Evolutionary conservation across 23 tunicate genomes (phyloP), one percentile per base, ranked within the genome.

Genomic region (Diplosoma virens): DNA sequence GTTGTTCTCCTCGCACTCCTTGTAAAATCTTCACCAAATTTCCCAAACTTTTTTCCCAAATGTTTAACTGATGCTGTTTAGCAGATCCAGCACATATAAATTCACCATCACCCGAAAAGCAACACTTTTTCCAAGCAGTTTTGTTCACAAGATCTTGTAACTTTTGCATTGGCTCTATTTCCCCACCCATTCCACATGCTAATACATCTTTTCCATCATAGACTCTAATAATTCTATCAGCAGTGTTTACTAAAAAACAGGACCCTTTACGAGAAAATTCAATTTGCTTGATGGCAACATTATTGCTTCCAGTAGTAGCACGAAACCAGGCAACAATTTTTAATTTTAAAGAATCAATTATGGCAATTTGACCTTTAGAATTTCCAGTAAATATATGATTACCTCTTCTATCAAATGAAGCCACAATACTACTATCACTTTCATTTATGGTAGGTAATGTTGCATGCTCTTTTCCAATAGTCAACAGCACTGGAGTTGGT

Each of bases 41-140:
- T 21, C 94, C 98, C 27, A 77, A 32, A 60, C 80, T 82, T 73
- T 93, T 93, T 78, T 93, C 98, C 98, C 98, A 93, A 28, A 93
- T 82, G 37, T 83, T 82, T 0, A 93, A 56, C 33, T 86, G 94
- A 47, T 93, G 94, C 45, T 93, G 89, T 58, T 93, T 93, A n/a
- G 98, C 94, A 5, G 94, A 86, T 37, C 98, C 98, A 37, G 94
- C 98, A 54, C 98, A 93, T 11, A 93, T 82, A 60, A 65, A 93
- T 34, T 86, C 88, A 0, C 98, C 98, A 71, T 93, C 98, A 18
- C 98, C 98, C 37, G 90, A 83, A 41, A 93, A 93, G 35, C 93
- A 86, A 26, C 98, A 93, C 55, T 86, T 93, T 48, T 93, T 93
- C 98, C 98, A 93, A 2, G 94, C 85, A 14, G 98, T 86, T 47